Evolutionary conservation across 1,140 invertebrate species (phyloP), one percentile per base, ranked within the genome.

Genomic region (Calycopis cecrops): DNA sequence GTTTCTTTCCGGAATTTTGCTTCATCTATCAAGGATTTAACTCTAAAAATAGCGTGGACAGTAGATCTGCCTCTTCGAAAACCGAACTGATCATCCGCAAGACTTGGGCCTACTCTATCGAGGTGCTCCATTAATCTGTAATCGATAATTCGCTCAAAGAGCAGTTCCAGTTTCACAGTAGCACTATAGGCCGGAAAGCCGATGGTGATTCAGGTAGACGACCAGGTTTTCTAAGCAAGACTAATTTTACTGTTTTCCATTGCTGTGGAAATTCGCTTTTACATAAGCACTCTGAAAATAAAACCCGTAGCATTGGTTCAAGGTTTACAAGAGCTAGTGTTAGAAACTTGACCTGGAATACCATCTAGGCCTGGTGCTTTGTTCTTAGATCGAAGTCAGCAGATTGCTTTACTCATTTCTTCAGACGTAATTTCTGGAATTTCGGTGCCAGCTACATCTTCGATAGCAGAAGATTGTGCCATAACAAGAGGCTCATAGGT

Each of bases 121-220:
- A n/a, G n/a, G n/a, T n/a, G n/a, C n/a, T n/a, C n/a, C n/a, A n/a
- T n/a, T n/a, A n/a, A n/a, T n/a, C n/a, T n/a, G n/a, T n/a, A n/a
- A n/a, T n/a, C n/a, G n/a, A n/a, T n/a, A n/a, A n/a, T 28, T 28
- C 42, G 14, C 42, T 44, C 42, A 16, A 44, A 44, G 9, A 44
- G 6, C 7, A n/a, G n/a, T 44, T 1, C 3, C 42, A 44, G 14
- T 44, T 2, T 44, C 42, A 12, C 14, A 44, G 7, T 16, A 44
- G 16, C 42, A 44, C 16, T 9, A 18, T 16, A 0, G 16, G 42
- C n/a, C 42, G 42, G 42, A 1, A 44, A 3, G 16, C 7, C 8
- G 42, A 44, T 44, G 42, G 9, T 8, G 42, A 44, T 9, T 44
- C 14, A 10, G 14, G n/a, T 9, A 1, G 4, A 9, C 42, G 1